A percentile compares a stretch with the other conserved stretches of the same genome.
Conservation (phyloP, 1,140 invertebrate genomes). For the Nautilus pompilius region DNA sequence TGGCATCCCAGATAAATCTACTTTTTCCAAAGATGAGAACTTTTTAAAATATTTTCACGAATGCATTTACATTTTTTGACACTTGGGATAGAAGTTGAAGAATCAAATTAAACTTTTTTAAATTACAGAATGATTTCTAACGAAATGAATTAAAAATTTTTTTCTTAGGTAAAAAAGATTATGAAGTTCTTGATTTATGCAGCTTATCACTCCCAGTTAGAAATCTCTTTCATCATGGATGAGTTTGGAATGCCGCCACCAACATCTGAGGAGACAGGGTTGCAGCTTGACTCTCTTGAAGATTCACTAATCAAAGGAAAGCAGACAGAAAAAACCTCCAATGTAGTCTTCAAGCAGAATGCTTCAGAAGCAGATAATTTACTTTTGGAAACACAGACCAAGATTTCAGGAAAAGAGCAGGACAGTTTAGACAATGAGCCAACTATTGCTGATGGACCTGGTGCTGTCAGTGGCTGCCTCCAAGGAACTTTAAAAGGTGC, state of each 20-base stretch:
- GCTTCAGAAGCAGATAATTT: neutral
- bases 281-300: constrained; percentile 22
- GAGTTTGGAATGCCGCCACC: constrained; percentile 67
- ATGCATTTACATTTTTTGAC: no score
- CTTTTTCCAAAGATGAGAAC: no score
- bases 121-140: neutral
- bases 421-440: neutral
- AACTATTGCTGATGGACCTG: neutral
- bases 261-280: constrained; percentile 27
- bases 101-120: no score
- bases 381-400: neutral
- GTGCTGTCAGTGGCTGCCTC: no score
- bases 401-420: neutral
- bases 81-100: no score
- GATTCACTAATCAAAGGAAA: neutral
- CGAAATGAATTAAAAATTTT: neutral
- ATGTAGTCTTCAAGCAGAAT: neutral
- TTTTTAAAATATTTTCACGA: no score
- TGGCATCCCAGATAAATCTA: no score
- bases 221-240: constrained; percentile 86
- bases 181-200: constrained; percentile 78
- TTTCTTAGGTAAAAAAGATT: constrained; percentile 70
- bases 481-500: neutral
- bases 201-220: constrained; percentile 86
- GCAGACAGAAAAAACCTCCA: neutral